A percentile compares a stretch with the other conserved stretches of the same genome.
phyloP scores from a whole-genome alignment of 2,888 invertebrate genomes.

The Spodoptera picta region DNA sequence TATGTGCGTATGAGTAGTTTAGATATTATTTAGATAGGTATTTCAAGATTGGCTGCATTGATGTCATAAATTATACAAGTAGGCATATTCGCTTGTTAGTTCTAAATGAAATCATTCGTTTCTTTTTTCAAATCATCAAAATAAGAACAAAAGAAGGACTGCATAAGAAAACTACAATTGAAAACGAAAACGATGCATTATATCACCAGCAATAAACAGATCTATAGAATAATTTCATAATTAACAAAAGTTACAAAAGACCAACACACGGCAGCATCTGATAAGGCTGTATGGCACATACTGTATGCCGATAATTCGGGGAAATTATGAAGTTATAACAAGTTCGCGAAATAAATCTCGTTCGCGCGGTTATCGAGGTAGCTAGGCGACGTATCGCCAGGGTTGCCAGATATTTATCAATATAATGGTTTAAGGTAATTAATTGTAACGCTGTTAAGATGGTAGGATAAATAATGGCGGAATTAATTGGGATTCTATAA shows the following conservation, averaged over 20 bases:
- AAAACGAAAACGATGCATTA: no score
- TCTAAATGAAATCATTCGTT: no score
- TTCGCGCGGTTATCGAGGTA: conserved; percentile 77
- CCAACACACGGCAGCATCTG: conserved; percentile 58
- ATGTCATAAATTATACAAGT: no score
- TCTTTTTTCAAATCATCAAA: no score
- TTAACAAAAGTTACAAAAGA: conserved; percentile 56
- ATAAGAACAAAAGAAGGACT: no score
- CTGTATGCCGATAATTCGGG: conserved; percentile 78
- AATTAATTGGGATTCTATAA: conserved; percentile 12
- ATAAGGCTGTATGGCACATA: conserved; percentile 70
- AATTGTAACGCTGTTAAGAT: conserved; percentile 37
- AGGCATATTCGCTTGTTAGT: no score
- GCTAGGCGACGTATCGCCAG: conserved; percentile 65
- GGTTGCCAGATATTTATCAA: conserved; percentile 66
- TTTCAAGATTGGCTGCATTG: no score
- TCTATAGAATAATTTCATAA: conserved; percentile 22
- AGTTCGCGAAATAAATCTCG: conserved; percentile 85
- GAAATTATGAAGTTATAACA: conserved; percentile 86
- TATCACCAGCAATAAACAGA: no score
- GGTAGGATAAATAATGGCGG: conserved; percentile 25
- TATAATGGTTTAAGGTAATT: conserved; percentile 51
- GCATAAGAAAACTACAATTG: no score
- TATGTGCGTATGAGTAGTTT: no score
- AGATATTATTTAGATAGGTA: no score